Evolutionary conservation across 2,797 vertebrate species (phyloP), one percentile per base, ranked within the genome.

Genomic region (Scleropages formosus): DNA sequence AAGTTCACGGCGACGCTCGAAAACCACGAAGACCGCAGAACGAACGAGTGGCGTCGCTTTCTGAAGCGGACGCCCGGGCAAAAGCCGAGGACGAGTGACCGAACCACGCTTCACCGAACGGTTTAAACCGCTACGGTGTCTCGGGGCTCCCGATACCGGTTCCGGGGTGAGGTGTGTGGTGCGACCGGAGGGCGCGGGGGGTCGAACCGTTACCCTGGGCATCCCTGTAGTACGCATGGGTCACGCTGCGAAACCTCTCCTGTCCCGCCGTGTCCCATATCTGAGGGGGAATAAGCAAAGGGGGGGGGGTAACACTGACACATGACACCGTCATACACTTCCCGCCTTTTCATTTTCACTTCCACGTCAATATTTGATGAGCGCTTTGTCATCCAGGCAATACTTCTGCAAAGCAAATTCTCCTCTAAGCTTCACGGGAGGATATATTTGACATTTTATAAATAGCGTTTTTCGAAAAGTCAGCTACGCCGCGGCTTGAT

Each of bases 241-340:
- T 99, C 84, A 99, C 95, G 0, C 97, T 98, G 81, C 97, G 96
- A 89, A 98, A 98, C 56, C 97, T 92, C 86, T 99, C 97, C 88
- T 99, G 97, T 65, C 97, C 97, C 0, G 97, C 97, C 0, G 96
- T 99, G 82, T 99, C 97, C 97, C 97, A 99, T 86, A 99, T 99
- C 97, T 99, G 89, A 67, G 0, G 1, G 75, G 80, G 70, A 86
- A n/a, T n/a, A n/a, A n/a, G n/a, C n/a, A n/a, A n/a, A n/a, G n/a
- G n/a, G n/a, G n/a, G n/a, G 75, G 56, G 56, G 84, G 82, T 78
- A 72, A 74, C 39, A 72, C 59, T 62, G 67, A 76, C 72, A 71
- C 73, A 22, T 39, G 31, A 72, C 68, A 73, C 60, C 73, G 65
- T 70, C 69, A 75, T 76, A 65, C 47, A 73, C 69, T 73, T 68